Evolutionary conservation across 2,113 vertebrate species (phyloP).

Genomic region (Barbus barbus): DNA sequence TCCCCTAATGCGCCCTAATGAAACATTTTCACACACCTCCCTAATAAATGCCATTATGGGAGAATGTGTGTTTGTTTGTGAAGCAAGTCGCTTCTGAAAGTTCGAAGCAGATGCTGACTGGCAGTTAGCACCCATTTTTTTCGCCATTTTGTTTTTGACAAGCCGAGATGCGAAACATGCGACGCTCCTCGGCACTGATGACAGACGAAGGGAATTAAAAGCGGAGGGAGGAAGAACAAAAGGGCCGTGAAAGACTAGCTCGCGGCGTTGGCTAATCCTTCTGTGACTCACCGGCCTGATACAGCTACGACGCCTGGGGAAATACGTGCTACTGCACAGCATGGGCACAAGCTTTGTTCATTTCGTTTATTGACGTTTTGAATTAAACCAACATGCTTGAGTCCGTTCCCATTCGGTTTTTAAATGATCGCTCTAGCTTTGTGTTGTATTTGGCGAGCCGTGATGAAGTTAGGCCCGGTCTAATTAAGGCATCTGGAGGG

Average conservation of each 20-base stretch:
- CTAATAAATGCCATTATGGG: constrained; percentile 56
- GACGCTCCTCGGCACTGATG: background rate
- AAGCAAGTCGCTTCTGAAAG: background rate
- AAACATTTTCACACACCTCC: constrained; percentile 46
- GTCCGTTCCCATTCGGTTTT: background rate
- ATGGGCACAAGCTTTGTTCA: constrained; percentile 22
- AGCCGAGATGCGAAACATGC: background rate
- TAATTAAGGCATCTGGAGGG: constrained; percentile 61
- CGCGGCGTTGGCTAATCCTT: constrained; percentile 24
- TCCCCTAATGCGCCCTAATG: constrained; percentile 68
- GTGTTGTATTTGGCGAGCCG: constrained; percentile 26
- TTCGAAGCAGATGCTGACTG: constrained; percentile 7
- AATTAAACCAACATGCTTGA: constrained; percentile 26
- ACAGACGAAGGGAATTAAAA: background rate
- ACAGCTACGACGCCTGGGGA: background rate
- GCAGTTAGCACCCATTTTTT: background rate
- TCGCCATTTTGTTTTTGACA: background rate
- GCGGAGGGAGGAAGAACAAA: background rate
- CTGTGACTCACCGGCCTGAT: constrained; percentile 4
- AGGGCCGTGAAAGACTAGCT: constrained; percentile 36
- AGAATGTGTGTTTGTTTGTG: constrained; percentile 16
- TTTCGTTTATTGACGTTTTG: constrained; percentile 26
- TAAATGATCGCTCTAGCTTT: constrained; percentile 7
- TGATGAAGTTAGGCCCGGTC: constrained; percentile 23
- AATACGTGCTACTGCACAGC: constrained; percentile 18